Evolutionary conservation across 2,113 vertebrate species (phyloP), one percentile per base, ranked within the genome.

Genomic region (Sylvilagus bachmani): DNA sequence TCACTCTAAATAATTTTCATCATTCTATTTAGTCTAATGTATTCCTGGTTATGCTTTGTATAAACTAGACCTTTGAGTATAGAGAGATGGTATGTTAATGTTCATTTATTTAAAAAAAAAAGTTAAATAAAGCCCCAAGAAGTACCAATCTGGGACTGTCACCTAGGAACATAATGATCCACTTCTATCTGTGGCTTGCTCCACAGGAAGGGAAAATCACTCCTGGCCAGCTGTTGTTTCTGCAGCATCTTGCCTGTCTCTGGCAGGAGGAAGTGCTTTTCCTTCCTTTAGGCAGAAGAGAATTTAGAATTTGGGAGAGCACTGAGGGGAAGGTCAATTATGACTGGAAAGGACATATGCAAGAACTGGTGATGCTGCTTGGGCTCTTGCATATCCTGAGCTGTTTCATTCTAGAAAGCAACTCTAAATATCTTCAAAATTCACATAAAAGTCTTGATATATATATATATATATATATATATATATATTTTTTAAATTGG

Each of bases 191-290:
- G 22, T 62, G 53, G 19, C 55, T 75, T 78, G 19, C 67, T 93
- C 67, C 80, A 61, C 25, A 36, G 89, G 55, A 97, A 93, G 73
- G 66, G 33, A 94, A 77, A 86, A 81, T 94, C 19, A 81, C 90
- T 90, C 79, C 71, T 95, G 84, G 62, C 55, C 91, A 96, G 93
- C 93, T 96, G 91, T 96, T 95, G 95, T 27, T 75, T 75, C 69
- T 88, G 31, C 21, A 84, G 71, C 19, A 9, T 90, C 64, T 71
- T 70, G 51, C 21, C 61, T 95, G 13, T 85, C 22, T 36, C 27
- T 81, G 55, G 62, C 36, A 93, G 58, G 79, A 95, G 74, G 38
- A 90, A 95, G n/a, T 85, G 16, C 33, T 70, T 80, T 83, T 69
- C 31, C 67, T 96, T 69, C 31, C 91, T 58, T 73, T 67, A 79